phyloP scores from a whole-genome alignment of 1,140 invertebrate genomes.

The Dysdera silvatica region DNA sequence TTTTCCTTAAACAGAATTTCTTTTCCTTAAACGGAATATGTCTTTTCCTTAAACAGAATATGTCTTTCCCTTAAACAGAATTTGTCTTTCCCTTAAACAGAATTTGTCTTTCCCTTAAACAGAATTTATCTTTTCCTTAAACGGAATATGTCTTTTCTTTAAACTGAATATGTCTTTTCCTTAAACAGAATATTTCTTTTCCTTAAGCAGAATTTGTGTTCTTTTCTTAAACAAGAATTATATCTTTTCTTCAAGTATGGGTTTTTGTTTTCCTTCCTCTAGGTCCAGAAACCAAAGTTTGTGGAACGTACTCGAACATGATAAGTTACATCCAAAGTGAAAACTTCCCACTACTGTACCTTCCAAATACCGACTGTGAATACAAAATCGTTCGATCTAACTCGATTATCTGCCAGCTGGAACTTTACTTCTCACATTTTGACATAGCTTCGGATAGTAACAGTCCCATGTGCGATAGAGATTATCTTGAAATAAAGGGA shows the following conservation, averaged over 20 bases:
- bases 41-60: too few species aligned
- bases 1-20: neutral
- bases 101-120: too few species aligned
- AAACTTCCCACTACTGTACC: constrained; percentile 31
- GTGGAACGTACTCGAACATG: constrained; percentile 8
- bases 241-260: neutral
- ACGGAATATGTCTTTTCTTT: too few species aligned
- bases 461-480: constrained; percentile 22
- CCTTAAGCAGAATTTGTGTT: too few species aligned
- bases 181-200: too few species aligned
- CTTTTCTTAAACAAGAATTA: neutral
- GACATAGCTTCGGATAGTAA: constrained; percentile 32
- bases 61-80: too few species aligned
- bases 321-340: constrained; percentile 20
- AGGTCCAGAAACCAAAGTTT: constrained; percentile 15
- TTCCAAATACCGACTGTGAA: constrained; percentile 27
- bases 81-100: too few species aligned
- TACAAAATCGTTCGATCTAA: constrained; percentile 27
- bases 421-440: constrained; percentile 33
- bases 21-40: neutral
- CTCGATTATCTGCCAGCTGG: constrained; percentile 31
- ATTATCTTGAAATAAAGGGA: constrained; percentile 34
- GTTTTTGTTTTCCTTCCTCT: neutral
- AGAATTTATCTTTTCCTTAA: too few species aligned
- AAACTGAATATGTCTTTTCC: too few species aligned